Base-by-base conservation (phyloP, 2,888 invertebrate species). In the Hemithea aestivaria region DNA sequence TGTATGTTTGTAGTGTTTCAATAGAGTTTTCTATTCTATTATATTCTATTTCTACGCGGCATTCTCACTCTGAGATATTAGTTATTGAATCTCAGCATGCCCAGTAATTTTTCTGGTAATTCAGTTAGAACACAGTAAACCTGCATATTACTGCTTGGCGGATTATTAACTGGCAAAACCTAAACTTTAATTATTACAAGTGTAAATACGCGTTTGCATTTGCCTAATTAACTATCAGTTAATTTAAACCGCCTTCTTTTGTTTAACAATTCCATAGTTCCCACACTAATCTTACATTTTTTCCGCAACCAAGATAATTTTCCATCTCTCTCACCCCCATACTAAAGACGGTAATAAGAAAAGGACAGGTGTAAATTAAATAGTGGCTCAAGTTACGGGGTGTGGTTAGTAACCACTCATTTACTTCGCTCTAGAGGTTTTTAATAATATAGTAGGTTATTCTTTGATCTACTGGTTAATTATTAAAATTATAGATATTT, bases 371-470 rank as follows among this genome's bases (percentile, higher is more conserved):
- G 53, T 64, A 66, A 73, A 77, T 73, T 76, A 65, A 68, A 67
- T 72, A 56, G 60, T 73, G 67, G 64, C 62, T 37, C 51, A 72
- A 68, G 68, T 64, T 58, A 39, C 62, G 52, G 57, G 84, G 83
- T 69, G 83, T 78, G 76, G 75, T 68, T 45, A 54, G 62, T 60
- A 82, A 72, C 82, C 73, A 56, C 69, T 82, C 62, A 84, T 83
- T 83, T 83, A 70, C 62, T 70, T 72, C 69, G 75, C 78, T 73
- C 63, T 61, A 56, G 58, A 66, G 67, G 65, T 75, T 77, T 41
- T 72, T 75, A 74, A 77, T 73, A 61, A 77, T 66, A 70, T 71
- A 45, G 66, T 76, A 53, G 61, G 62, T 56, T 51, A 68, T 76
- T 69, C 73, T 76, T 62, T 67, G 12, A 20, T 33, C 16, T 25